phyloP scores from a whole-genome alignment of 2,888 invertebrate species.

The Apoda limacodes region DNA sequence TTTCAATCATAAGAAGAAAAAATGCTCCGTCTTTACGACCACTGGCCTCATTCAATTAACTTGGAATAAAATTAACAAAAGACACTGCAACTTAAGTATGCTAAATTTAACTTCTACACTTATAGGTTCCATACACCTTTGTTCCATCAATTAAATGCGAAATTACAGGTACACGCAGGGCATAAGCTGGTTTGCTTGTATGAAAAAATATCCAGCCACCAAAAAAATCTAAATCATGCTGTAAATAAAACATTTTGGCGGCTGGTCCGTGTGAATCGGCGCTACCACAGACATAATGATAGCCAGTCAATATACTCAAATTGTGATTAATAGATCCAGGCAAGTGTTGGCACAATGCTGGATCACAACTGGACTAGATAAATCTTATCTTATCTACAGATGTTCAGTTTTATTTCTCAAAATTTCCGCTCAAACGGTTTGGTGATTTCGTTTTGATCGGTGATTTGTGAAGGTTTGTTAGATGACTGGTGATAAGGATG shows the following conservation, averaged over 20 bases:
- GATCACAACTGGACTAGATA: slow-evolving; percentile 9
- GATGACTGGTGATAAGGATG: slow-evolving; percentile 1
- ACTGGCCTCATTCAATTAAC: no score
- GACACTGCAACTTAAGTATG: no score
- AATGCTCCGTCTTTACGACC: no score
- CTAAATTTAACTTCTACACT: no score
- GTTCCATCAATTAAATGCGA: no score
- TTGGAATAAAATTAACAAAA: no score
- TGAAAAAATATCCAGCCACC: no score
- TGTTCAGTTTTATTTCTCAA: slow-evolving; percentile 15
- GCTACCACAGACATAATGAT: slow-evolving; percentile 46
- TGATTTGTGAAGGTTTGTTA: not conserved
- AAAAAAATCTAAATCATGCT: no score
- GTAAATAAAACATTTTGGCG: slow-evolving; percentile 19
- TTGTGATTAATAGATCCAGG: slow-evolving; percentile 51
- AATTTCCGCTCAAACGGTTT: slow-evolving; percentile 28
- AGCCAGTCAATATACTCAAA: slow-evolving; percentile 56
- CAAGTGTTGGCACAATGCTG: slow-evolving; percentile 24
- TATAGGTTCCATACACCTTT: no score
- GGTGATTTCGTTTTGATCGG: slow-evolving; percentile 9
- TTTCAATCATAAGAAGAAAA: no score
- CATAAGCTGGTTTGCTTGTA: no score
- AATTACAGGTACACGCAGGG: no score
- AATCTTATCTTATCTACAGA: slow-evolving; percentile 13
- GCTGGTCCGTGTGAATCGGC: slow-evolving; percentile 36